These are phyloP conservation scores for Corydoras sp. DNA, from an alignment of 2,113 vertebrate genomes.

Conservation along the genomic window DNA sequence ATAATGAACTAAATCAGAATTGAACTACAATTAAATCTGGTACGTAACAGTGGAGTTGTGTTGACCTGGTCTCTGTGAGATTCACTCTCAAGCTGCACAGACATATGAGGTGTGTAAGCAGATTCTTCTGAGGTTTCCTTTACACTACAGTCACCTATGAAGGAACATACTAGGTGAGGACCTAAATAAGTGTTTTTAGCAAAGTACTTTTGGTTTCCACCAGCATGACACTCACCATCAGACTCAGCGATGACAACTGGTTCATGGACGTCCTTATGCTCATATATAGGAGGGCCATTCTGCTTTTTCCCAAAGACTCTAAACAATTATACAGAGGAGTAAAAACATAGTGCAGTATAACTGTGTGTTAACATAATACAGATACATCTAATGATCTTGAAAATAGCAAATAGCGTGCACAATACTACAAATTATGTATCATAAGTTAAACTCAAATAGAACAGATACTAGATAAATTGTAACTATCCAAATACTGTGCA, in stretches of 20 bases:
- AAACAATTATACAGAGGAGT: slow-evolving; percentile 8
- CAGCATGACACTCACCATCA: slow-evolving; percentile 44
- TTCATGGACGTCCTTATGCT: slow-evolving; percentile 26
- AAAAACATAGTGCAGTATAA: neutral
- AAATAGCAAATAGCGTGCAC: too few relatives aligned
- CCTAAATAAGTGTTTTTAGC: neutral
- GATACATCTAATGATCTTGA: too few relatives aligned
- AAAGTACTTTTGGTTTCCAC: neutral
- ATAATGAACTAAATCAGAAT: neutral
- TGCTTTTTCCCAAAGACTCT: slow-evolving; percentile 42
- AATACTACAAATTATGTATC: too few relatives aligned
- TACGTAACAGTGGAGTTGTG: neutral
- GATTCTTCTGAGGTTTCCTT: slow-evolving; percentile 6
- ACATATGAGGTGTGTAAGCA: slow-evolving; percentile 27
- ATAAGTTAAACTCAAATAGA: too few relatives aligned
- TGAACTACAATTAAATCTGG: too few relatives aligned
- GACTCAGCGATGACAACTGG: slow-evolving; percentile 45
- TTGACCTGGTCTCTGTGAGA: slow-evolving; percentile 36
- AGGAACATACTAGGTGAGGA: neutral
- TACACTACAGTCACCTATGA: slow-evolving; percentile 27
- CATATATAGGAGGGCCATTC: slow-evolving; percentile 11
- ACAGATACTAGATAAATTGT: too few relatives aligned
- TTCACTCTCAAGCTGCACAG: slow-evolving; percentile 32
- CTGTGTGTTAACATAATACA: too few relatives aligned
- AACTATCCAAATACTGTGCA: too few relatives aligned